phyloP scores from a whole-genome alignment of 1,140 invertebrate genomes.

The Amphibalanus amphitrite region DNA sequence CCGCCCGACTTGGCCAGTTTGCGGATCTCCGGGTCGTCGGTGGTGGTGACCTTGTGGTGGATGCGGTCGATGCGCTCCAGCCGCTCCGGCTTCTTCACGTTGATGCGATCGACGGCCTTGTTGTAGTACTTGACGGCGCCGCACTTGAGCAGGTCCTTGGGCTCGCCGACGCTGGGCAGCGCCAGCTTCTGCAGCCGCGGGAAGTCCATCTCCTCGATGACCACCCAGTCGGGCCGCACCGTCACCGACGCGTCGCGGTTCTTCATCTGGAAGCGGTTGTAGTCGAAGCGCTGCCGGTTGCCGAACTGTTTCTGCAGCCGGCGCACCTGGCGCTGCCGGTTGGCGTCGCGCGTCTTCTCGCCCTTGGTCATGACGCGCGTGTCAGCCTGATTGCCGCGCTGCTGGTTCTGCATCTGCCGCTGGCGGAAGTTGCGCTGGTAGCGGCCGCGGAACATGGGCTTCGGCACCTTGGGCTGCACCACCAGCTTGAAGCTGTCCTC shows the following conservation, averaged over 20 bases:
- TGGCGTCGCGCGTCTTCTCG: constrained; percentile 2
- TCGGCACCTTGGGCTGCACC: constrained; percentile 77
- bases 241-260: constrained; percentile 96
- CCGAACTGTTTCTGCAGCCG: constrained; percentile 70
- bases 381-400: constrained; percentile 41
- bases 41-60: constrained; percentile 96
- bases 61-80: constrained; percentile 87
- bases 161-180: constrained; percentile 69
- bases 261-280: constrained; percentile 31
- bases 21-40: constrained; percentile 93
- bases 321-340: constrained; percentile 38
- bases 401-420: constrained; percentile 22
- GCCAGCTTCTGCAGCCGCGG: constrained; percentile 77
- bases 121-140: constrained; percentile 95
- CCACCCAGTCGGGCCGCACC: constrained; percentile 87
- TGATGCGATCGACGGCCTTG: constrained; percentile 89
- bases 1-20: constrained; percentile 33
- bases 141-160: constrained; percentile 51
- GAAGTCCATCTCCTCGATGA: constrained; percentile 99
- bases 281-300: constrained; percentile 40
- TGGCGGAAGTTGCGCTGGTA: constrained; percentile 61
- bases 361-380: neutral
- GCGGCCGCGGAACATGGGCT: constrained; percentile 70
- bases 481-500: constrained; percentile 97
- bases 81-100: constrained; percentile 86